Conservation (phyloP, 2,797 vertebrate species). For the Syndactyla subalaris region DNA sequence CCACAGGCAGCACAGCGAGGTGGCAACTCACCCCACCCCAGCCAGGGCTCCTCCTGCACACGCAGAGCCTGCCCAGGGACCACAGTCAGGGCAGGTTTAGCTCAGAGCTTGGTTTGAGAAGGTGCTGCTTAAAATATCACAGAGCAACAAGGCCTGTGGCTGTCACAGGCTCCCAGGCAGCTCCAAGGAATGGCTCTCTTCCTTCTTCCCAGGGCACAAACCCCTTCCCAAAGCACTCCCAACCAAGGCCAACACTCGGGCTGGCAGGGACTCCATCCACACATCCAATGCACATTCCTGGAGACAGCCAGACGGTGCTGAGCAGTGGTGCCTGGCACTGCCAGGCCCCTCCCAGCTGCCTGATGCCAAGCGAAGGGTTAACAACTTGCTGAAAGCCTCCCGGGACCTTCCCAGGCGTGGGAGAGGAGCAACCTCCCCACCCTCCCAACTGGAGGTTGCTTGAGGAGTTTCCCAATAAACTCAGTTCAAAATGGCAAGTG, state of each 20-base stretch:
- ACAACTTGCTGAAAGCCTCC: background rate
- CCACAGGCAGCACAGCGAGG: background rate
- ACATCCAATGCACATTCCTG: fast-evolving
- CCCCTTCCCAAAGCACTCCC: background rate
- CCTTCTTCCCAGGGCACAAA: background rate
- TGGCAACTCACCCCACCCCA: background rate
- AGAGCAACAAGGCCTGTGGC: background rate
- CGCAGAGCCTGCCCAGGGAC: background rate
- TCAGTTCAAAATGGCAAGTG: background rate
- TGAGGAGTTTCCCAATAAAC: background rate
- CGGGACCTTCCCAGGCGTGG: background rate
- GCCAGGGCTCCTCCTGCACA: background rate
- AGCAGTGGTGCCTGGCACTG: background rate
- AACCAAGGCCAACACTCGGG: background rate
- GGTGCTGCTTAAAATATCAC: background rate
- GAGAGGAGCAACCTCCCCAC: background rate
- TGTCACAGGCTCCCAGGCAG: background rate
- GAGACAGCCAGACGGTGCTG: background rate
- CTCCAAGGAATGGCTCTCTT: background rate
- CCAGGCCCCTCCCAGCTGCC: background rate
- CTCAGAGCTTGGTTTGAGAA: background rate
- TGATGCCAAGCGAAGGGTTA: background rate
- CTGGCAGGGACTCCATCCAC: background rate
- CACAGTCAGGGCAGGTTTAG: background rate
- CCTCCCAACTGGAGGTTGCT: background rate